A percentile compares a stretch with the other conserved stretches of the same genome.
Evolutionary conservation across 2,113 vertebrate genomes (phyloP).

Genomic region (Clarias batrachus): DNA sequence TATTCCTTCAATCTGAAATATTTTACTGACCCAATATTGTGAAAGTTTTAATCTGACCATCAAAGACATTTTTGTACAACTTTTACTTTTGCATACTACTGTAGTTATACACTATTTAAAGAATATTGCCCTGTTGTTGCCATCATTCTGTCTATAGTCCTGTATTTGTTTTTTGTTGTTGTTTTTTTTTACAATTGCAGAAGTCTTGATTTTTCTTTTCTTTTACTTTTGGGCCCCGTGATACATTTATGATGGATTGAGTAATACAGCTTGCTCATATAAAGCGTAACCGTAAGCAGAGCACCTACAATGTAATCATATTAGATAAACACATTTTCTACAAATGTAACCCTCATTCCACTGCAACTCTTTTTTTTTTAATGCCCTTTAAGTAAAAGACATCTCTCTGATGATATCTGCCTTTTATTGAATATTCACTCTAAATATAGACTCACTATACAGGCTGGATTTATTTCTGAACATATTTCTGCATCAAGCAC

Average conservation of each 20-base stretch:
- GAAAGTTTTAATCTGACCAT: not conserved
- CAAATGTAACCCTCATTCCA: not conserved
- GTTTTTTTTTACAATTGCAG: not conserved
- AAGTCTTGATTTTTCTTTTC: not conserved
- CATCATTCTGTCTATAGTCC: not conserved
- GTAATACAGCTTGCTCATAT: slow-evolving; percentile 25
- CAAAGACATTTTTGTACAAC: not conserved
- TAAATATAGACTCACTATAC: slow-evolving; percentile 47
- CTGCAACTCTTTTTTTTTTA: not conserved
- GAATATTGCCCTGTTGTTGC: not conserved
- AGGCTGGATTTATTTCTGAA: slow-evolving; percentile 51
- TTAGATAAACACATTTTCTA: not conserved
- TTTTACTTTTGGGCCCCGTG: not conserved
- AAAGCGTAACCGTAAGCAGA: slow-evolving; percentile 13
- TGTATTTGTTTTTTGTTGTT: not conserved
- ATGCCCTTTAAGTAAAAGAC: slow-evolving; percentile 36
- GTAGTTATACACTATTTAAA: not conserved
- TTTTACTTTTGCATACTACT: not conserved
- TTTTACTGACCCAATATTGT: not conserved
- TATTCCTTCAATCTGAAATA: not conserved
- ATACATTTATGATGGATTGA: slow-evolving; percentile 33
- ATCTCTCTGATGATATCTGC: slow-evolving; percentile 9
- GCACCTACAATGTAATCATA: not conserved
- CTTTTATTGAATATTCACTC: slow-evolving; percentile 35
- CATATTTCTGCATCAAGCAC: slow-evolving; percentile 52